Evolutionary conservation across 1,140 invertebrate species (phyloP).

Genomic region (Coenobita brevimanus): DNA sequence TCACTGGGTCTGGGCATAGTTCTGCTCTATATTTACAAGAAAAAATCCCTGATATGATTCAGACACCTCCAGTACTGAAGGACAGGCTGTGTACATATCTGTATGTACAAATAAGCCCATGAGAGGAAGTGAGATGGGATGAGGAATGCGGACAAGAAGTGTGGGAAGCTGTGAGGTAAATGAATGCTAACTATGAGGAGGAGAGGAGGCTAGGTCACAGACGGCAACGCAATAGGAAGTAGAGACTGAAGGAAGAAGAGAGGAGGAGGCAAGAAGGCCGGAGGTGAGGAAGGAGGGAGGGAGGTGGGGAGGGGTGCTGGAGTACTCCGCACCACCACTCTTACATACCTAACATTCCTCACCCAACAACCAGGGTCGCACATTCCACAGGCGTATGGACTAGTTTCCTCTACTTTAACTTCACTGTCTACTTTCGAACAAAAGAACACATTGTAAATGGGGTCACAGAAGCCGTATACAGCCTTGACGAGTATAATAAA

Average conservation of each 20-base stretch:
- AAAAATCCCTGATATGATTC: no score
- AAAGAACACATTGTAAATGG: background rate
- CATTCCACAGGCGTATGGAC: slow-evolving; percentile 53
- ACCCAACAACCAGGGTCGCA: slow-evolving; percentile 58
- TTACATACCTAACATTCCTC: slow-evolving; percentile 60
- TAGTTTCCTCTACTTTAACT: slow-evolving; percentile 21
- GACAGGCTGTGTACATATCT: no score
- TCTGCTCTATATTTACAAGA: no score
- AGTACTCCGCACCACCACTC: slow-evolving; percentile 44
- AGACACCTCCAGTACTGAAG: no score
- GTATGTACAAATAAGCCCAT: background rate
- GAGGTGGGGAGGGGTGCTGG: background rate
- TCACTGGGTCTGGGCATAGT: no score
- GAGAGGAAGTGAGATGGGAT: background rate
- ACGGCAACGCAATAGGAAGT: background rate
- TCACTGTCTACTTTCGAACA: background rate
- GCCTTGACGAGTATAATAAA: background rate
- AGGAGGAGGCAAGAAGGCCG: background rate
- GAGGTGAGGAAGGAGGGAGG: background rate
- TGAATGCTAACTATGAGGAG: background rate
- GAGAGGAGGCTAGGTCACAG: background rate
- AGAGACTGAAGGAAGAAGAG: background rate
- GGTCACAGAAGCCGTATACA: no score
- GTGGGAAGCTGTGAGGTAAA: background rate
- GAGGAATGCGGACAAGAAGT: background rate